Evolutionary conservation across 2,797 vertebrate species (phyloP).

Genomic region (Anguilla anguilla): DNA sequence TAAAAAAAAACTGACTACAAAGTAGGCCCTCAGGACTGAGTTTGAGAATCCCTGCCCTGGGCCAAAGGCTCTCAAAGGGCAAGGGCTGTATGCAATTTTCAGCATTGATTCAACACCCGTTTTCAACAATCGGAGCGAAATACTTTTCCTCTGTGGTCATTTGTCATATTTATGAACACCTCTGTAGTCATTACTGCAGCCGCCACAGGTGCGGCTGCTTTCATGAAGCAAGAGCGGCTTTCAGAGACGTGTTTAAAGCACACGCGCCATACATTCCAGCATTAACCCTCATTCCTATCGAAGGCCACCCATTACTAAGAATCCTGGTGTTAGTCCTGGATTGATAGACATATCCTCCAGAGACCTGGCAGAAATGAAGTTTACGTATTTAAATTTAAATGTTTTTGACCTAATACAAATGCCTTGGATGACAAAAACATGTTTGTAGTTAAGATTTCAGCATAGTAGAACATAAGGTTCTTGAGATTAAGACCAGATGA

Average conservation of each 20-base stretch:
- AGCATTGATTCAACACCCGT: not conserved
- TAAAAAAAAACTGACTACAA: not conserved
- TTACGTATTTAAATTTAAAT: too few species aligned
- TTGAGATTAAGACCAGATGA: not conserved
- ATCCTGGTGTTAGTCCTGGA: not conserved
- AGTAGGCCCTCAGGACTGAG: not conserved
- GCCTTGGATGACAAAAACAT: not conserved
- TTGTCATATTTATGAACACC: slow-evolving; percentile 3
- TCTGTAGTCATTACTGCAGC: not conserved
- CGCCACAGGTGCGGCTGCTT: not conserved
- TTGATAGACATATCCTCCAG: not conserved
- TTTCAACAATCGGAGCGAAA: not conserved
- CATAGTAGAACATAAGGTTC: not conserved
- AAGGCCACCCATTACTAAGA: not conserved
- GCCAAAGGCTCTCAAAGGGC: not conserved
- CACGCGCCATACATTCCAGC: not conserved
- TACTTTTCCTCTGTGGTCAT: not conserved
- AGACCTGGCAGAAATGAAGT: too few species aligned
- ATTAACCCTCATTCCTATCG: not conserved
- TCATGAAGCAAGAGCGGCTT: not conserved
- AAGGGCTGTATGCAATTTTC: not conserved
- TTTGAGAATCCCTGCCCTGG: not conserved
- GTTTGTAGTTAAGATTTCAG: not conserved
- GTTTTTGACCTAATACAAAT: not conserved
- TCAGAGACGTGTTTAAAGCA: not conserved